These are phyloP conservation scores for Notamacropus eugenii DNA, from an alignment of 2,797 vertebrate genomes.

Conservation along the genomic window DNA sequence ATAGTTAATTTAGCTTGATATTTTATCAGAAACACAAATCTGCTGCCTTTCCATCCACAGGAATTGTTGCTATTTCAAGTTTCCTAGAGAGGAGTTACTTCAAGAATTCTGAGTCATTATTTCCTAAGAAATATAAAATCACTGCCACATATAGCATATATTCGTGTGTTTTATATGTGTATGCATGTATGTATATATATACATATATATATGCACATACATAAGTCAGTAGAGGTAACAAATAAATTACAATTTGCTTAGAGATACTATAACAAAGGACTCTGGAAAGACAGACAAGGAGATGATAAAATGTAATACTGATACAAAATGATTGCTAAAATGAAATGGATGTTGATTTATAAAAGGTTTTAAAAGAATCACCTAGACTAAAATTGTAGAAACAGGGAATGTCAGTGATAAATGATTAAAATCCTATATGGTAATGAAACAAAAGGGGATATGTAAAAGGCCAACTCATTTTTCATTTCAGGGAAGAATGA, in stretches of 20 bases:
- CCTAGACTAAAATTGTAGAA: conserved; percentile 30
- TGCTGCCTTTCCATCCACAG: neutral
- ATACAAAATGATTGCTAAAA: conserved; percentile 20
- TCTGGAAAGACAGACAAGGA: neutral
- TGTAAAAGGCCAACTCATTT: neutral
- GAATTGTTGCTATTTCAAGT: conserved; percentile 39
- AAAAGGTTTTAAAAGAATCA: conserved; percentile 41
- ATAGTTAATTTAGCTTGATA: conserved; percentile 34
- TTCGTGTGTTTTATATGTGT: too few species aligned
- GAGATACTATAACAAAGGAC: conserved; percentile 32
- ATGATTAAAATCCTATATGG: conserved; percentile 39
- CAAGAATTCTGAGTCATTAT: conserved; percentile 35
- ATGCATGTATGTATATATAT: neutral
- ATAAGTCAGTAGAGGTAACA: conserved; percentile 11
- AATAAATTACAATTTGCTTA: conserved; percentile 31
- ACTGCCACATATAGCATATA: neutral
- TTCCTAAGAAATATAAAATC: conserved; percentile 43
- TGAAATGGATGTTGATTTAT: conserved; percentile 49
- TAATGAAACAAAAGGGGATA: conserved; percentile 30
- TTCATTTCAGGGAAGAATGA: neutral
- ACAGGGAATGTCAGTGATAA: conserved; percentile 26
- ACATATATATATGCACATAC: neutral
- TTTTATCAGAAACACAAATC: conserved; percentile 11
- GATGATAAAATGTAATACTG: neutral
- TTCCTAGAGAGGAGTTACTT: neutral